Evolutionary conservation across 2,113 vertebrate species (phyloP), one percentile per base, ranked within the genome.

Genomic region (Ophthalmolycus amberensis): DNA sequence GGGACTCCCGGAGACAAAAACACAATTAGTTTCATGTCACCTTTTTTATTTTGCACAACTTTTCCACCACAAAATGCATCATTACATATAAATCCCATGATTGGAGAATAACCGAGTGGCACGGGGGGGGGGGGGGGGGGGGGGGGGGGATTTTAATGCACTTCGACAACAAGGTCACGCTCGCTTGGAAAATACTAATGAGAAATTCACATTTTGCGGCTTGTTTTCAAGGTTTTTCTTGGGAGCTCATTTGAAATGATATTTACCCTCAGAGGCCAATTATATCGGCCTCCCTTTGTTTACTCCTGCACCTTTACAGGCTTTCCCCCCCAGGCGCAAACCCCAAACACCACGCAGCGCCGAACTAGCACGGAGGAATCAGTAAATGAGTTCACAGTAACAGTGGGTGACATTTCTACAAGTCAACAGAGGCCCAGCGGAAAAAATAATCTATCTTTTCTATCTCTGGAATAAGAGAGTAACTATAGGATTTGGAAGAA

Each of bases 201-300:
- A 89, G 78, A 70, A 82, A 15, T 48, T n/a, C 18, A 54, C 0
- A 0, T 32, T 12, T 52, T 75, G 67, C 32, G 18, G 27, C 5
- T 46, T 32, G 48, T 76, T 83, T 88, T 46, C 16, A 27, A 27
- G 66, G 40, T 63, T 60, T 87, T 84, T 89, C 50, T 63, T 16
- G 44, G 18, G 25, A 78, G 40, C 67, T 88, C 37, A 76, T 78
- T 76, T 84, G 40, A 77, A 84, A 78, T 75, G 75, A 67, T 80
- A 74, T 87, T 83, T 83, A 75, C 62, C 82, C 77, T 80, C 34
- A 62, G 85, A 83, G 71, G 80, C 87, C 77, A 89, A 89, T 92
- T 90, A 91, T 64, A 89, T 66, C 79, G 63, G 54, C 80, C 76
- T 83, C n/a, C 66, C 75, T 70, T 90, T 85, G 75, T 91, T 89